phyloP scores from a whole-genome alignment of 2,797 vertebrate genomes.

The Microctenopoma steveboyesi region DNA sequence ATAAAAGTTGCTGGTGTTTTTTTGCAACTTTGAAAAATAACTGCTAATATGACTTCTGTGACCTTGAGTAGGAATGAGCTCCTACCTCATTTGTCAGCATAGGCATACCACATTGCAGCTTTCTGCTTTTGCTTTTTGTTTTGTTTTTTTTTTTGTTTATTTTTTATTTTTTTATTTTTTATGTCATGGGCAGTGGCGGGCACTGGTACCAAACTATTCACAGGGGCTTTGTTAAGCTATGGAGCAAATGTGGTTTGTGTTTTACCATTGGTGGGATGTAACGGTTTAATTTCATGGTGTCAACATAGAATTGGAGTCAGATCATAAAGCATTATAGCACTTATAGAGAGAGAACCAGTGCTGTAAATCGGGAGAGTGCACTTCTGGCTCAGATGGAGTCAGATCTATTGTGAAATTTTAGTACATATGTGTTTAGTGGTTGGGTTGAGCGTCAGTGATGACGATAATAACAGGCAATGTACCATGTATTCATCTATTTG shows the following conservation, averaged over 20 bases:
- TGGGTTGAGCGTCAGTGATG: conserved; percentile 56
- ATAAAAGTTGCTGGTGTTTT: conserved; percentile 13
- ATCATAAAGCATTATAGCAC: conserved; percentile 78
- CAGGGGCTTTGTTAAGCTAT: conserved; percentile 13
- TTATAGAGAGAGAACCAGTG: conserved; percentile 59
- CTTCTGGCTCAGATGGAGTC: conserved; percentile 64
- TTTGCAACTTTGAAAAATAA: conserved; percentile 35
- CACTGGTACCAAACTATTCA: conserved; percentile 25
- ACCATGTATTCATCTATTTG: conserved; percentile 72
- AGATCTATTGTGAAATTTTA: conserved; percentile 68
- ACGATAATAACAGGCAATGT: conserved; percentile 67
- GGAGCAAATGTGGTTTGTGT: conserved; percentile 44
- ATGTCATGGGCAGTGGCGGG: conserved; percentile 1
- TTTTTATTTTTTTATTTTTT: neutral
- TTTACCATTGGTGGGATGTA: conserved; percentile 56
- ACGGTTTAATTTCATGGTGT: conserved; percentile 76
- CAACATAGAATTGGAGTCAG: conserved; percentile 74
- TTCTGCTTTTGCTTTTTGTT: neutral
- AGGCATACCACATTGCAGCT: neutral
- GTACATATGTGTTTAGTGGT: conserved; percentile 66
- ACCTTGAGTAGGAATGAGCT: conserved; percentile 41
- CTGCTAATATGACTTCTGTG: conserved; percentile 15
- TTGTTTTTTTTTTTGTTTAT: conserved; percentile 25
- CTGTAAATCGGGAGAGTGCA: conserved; percentile 72
- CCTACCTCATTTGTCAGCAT: conserved; percentile 1